These are phyloP conservation scores for Rousettus madagascariensis DNA, from an alignment of 2,797 vertebrate species.

Conservation along the genomic window DNA sequence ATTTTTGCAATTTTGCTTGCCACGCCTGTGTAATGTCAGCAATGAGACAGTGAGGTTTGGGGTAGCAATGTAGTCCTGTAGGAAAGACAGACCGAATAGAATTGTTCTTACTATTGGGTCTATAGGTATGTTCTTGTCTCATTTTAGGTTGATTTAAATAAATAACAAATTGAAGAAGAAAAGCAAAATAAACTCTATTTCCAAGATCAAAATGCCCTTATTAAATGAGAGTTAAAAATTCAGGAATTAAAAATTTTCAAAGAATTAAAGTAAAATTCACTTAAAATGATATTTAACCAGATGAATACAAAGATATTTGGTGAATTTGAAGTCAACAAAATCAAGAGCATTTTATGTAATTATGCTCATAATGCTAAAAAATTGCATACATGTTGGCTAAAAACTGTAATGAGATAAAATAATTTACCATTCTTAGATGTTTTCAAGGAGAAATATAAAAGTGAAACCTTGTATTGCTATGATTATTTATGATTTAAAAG, in stretches of 20 bases:
- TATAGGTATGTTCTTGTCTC: background rate
- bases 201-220: background rate
- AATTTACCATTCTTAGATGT: background rate
- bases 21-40: background rate
- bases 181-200: background rate
- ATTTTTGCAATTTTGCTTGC: background rate
- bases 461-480: constrained; percentile 10
- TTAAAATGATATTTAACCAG: background rate
- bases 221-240: background rate
- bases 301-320: background rate
- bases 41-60: background rate
- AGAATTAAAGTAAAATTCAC: constrained; percentile 8
- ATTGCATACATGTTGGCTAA: background rate
- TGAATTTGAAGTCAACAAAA: background rate
- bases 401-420: background rate
- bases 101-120: background rate
- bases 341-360: background rate
- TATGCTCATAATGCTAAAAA: background rate
- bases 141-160: background rate
- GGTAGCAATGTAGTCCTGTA: background rate
- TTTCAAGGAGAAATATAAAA: background rate
- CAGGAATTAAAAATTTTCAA: constrained; percentile 3
- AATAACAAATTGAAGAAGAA: background rate
- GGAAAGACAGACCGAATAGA: background rate
- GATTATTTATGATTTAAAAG: background rate